phyloP scores from a whole-genome alignment of 2,797 vertebrate genomes.

The Microhierax caerulescens region DNA sequence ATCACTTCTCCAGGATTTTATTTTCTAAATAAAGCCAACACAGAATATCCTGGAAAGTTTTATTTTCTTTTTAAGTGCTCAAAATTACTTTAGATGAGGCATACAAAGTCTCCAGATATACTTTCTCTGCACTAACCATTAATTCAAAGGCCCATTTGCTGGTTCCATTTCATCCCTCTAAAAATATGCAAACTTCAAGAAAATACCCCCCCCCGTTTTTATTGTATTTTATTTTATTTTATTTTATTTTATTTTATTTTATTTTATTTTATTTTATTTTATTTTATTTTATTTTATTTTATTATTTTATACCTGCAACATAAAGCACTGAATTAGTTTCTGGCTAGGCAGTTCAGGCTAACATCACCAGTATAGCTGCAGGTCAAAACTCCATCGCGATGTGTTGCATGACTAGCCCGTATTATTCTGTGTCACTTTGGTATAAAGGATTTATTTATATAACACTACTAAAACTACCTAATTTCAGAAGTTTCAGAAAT shows the following conservation, averaged over 20 bases:
- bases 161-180: not conserved
- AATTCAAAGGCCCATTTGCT: not conserved
- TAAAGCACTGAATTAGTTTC: not conserved
- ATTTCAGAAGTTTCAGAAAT: not conserved
- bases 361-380: not conserved
- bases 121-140: not conserved
- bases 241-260: not conserved
- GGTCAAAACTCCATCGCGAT: not conserved
- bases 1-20: not conserved
- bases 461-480: not conserved
- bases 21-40: not conserved
- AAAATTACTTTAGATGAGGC: not conserved
- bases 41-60: not conserved
- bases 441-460: not conserved
- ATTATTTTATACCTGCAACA: not conserved
- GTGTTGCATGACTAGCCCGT: not conserved
- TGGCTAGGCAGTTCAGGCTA: not conserved
- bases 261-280: not conserved
- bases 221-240: not conserved
- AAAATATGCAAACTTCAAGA: not conserved
- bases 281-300: too few relatives aligned
- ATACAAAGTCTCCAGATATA: not conserved
- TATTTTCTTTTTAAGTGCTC: not conserved
- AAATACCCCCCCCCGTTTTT: not conserved
- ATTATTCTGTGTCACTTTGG: fast-evolving